A percentile compares a stretch with the other conserved stretches of the same genome.
Conservation (phyloP, 2,888 invertebrate species). For the Neoscelio sp. region DNA sequence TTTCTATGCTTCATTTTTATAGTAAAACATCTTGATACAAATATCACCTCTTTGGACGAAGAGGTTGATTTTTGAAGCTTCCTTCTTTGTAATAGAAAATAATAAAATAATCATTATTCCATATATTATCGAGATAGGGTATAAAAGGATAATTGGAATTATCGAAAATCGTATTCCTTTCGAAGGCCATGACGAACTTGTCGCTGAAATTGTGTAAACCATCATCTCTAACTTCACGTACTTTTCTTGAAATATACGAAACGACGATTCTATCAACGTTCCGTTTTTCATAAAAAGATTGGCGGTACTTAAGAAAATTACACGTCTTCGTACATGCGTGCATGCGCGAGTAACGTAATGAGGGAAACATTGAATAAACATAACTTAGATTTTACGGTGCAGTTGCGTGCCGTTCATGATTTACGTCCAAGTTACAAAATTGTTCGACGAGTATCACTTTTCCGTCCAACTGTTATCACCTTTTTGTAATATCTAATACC, state of each 20-base stretch:
- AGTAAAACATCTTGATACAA: no score
- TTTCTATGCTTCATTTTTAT: no score
- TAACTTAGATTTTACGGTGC: constrained; percentile 57
- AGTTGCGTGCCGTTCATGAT: constrained; percentile 51
- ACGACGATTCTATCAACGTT: constrained; percentile 57
- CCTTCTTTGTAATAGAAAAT: no score
- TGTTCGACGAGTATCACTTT: constrained; percentile 50
- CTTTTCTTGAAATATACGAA: constrained; percentile 23
- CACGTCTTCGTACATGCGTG: constrained; percentile 50
- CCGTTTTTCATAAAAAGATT: constrained; percentile 49
- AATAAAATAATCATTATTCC: no score
- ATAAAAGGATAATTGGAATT: no score
- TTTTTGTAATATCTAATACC: constrained; percentile 10
- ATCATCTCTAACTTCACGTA: no score
- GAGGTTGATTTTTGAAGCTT: no score
- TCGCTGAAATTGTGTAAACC: no score
- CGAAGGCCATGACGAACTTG: no score
- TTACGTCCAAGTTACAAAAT: constrained; percentile 27
- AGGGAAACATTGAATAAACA: constrained; percentile 66
- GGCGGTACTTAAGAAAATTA: constrained; percentile 59
- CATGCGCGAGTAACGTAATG: constrained; percentile 56
- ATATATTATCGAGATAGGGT: no score
- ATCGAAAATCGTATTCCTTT: no score
- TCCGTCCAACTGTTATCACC: constrained; percentile 27
- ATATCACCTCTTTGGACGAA: no score